Conservation (phyloP, 2,113 vertebrate genomes). For the Leucosticte australis region DNA sequence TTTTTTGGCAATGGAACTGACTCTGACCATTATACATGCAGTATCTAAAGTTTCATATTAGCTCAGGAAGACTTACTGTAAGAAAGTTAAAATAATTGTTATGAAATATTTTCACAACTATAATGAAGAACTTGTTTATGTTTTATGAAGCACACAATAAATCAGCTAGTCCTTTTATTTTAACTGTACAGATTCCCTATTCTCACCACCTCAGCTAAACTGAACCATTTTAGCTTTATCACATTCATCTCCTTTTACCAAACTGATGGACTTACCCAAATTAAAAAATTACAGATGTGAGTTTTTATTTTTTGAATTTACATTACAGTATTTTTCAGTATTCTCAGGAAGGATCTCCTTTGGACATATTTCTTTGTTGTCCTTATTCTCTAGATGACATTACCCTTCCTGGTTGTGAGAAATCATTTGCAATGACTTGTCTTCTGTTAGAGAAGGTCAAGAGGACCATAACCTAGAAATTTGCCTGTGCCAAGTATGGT, state of each 20-base stretch:
- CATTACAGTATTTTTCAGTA: background rate
- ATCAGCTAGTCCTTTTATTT: background rate
- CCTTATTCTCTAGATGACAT: background rate
- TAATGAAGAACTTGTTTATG: background rate
- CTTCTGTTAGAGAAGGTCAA: background rate
- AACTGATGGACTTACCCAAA: background rate
- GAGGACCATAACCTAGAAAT: background rate
- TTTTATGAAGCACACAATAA: background rate
- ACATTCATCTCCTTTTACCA: background rate
- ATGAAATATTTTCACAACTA: background rate
- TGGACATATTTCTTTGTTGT: background rate
- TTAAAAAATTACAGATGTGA: background rate
- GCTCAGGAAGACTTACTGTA: background rate
- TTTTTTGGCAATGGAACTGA: slow-evolving; percentile 71
- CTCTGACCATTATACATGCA: slow-evolving; percentile 75
- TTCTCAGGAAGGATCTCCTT: background rate
- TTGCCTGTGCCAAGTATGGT: background rate
- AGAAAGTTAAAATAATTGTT: background rate
- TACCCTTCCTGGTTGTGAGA: background rate
- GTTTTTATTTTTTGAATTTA: background rate
- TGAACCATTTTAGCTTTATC: background rate
- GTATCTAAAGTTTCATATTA: background rate
- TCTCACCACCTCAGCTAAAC: background rate
- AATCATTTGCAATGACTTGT: background rate
- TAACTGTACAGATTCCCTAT: background rate